phyloP scores from a whole-genome alignment of 2,797 vertebrate species.

The Sebastes flavidus region DNA sequence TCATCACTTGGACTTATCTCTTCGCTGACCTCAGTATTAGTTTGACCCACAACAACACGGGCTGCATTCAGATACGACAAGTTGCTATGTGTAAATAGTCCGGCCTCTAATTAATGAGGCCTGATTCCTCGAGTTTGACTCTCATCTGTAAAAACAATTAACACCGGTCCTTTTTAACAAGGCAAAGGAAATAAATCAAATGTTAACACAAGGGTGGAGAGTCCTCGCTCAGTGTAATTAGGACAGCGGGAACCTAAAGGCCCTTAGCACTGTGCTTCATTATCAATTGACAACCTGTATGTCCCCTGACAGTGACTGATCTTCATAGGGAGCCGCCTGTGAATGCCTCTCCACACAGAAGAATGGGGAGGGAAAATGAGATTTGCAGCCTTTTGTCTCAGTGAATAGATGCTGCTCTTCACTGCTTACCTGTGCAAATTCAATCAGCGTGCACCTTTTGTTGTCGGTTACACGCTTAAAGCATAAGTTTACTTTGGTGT shows the following conservation, averaged over 20 bases:
- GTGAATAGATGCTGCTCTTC: conserved; percentile 55
- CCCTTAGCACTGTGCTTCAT: conserved; percentile 82
- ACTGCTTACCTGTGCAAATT: conserved; percentile 60
- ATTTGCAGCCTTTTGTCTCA: conserved; percentile 72
- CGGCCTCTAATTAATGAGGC: conserved; percentile 86
- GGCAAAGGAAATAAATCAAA: conserved; percentile 94
- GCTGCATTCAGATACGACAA: conserved; percentile 71
- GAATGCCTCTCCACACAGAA: conserved; percentile 67
- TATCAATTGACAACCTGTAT: conserved; percentile 89
- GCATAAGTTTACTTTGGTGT: conserved; percentile 1
- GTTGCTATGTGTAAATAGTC: conserved; percentile 77
- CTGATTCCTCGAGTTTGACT: conserved; percentile 88
- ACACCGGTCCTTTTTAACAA: conserved; percentile 87
- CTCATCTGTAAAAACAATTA: conserved; percentile 95
- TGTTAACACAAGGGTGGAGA: conserved; percentile 91
- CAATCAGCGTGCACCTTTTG: conserved; percentile 50
- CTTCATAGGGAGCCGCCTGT: conserved; percentile 61
- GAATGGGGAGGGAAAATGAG: conserved; percentile 67
- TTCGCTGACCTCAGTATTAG: conserved; percentile 7
- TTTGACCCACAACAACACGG: conserved; percentile 23
- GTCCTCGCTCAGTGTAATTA: conserved; percentile 91
- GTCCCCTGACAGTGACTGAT: conserved; percentile 87
- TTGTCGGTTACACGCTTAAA: conserved; percentile 8
- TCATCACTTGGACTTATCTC: conserved; percentile 12
- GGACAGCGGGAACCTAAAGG: conserved; percentile 86